Percentiles rank a stretch among this genome's conserved stretches.
These are phyloP conservation scores for Ifrita kowaldi DNA, from an alignment of 2,113 vertebrate genomes.

Conservation along the genomic window DNA sequence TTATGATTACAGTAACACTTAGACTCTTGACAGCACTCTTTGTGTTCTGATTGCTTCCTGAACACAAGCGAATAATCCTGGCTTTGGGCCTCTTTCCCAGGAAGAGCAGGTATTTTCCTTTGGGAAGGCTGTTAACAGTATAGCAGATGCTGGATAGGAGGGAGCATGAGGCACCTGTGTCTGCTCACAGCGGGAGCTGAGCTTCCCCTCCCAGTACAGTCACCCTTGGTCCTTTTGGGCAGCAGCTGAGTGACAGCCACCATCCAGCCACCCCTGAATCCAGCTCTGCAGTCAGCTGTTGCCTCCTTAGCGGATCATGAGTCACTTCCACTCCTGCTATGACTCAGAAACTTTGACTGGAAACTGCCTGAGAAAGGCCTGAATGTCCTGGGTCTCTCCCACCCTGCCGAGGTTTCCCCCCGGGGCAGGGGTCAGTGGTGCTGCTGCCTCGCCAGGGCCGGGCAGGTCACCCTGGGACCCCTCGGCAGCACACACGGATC, in stretches of 20 bases:
- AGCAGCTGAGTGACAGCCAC: not conserved
- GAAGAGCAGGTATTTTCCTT: not conserved
- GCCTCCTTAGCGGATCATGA: not conserved
- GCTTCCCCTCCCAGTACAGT: not conserved
- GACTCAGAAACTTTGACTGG: not conserved
- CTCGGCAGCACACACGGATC: fast-evolving
- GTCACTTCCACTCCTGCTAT: not conserved
- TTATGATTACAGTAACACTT: not conserved
- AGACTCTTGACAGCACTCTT: not conserved
- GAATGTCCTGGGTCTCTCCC: not conserved
- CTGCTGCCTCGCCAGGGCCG: fast-evolving
- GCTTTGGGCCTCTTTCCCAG: not conserved
- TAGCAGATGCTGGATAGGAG: not conserved
- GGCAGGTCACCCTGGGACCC: not conserved
- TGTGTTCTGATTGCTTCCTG: not conserved
- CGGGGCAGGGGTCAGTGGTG: not conserved
- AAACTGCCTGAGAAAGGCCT: not conserved
- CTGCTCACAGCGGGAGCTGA: not conserved
- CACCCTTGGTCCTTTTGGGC: fast-evolving
- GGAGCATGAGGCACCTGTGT: fast-evolving
- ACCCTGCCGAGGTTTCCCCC: not conserved
- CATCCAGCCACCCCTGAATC: fast-evolving
- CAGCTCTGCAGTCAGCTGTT: not conserved
- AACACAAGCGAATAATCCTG: not conserved
- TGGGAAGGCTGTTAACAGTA: not conserved